These are phyloP conservation scores for Pycnomerus fuliginosus DNA, from an alignment of 2,888 invertebrate species.

Conservation along the genomic window DNA sequence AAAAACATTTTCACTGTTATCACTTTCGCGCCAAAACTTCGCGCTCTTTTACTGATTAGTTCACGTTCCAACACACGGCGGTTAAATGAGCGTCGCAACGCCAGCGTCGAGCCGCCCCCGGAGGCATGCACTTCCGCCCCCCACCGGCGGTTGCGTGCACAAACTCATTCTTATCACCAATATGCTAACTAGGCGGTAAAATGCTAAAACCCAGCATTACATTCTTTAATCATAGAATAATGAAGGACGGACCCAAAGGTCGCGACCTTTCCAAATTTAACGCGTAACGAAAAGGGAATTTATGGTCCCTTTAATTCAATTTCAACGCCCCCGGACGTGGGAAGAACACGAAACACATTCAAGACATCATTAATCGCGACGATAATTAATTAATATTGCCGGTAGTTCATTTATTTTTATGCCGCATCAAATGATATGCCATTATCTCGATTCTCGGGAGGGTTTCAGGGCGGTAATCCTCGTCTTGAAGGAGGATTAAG, in stretches of 20 bases:
- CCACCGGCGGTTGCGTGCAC: constrained; percentile 23
- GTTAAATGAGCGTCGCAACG: constrained; percentile 34
- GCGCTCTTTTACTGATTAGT: constrained; percentile 4
- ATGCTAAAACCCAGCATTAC: constrained; percentile 10
- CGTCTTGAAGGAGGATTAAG: no score
- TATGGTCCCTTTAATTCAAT: no score
- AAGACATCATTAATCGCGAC: no score
- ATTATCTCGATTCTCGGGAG: no score
- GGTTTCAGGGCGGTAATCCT: no score
- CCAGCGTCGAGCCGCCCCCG: constrained; percentile 30
- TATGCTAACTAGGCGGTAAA: constrained; percentile 18
- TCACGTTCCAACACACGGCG: constrained; percentile 14
- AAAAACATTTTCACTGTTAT: neutral
- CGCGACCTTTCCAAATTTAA: constrained; percentile 19
- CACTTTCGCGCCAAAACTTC: constrained; percentile 21
- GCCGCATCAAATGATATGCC: no score
- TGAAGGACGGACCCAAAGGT: constrained; percentile 7
- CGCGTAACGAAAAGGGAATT: constrained; percentile 9
- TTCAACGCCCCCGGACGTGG: no score
- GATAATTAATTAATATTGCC: no score
- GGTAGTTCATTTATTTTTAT: no score
- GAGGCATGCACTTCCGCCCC: constrained; percentile 20
- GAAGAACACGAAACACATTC: no score
- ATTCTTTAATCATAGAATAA: constrained; percentile 5
- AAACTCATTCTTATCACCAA: constrained; percentile 12